These are phyloP conservation scores for Anguilla anguilla DNA, from an alignment of 2,797 vertebrate genomes.

Conservation along the genomic window DNA sequence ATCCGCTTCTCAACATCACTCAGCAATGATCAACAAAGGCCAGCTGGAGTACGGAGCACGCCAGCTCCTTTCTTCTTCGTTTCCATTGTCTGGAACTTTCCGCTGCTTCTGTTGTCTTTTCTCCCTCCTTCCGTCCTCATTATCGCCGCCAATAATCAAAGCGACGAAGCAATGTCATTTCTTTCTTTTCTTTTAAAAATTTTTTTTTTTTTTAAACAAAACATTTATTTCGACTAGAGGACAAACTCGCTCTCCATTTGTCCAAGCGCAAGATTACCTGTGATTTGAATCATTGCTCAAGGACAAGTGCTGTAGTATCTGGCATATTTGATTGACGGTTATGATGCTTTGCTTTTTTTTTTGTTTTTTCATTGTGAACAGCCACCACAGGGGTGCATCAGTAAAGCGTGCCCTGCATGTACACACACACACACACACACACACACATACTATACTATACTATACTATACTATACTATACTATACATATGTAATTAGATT, in stretches of 20 bases:
- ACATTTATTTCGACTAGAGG: background rate
- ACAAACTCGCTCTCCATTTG: background rate
- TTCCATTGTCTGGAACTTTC: background rate
- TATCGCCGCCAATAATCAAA: background rate
- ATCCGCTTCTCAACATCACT: background rate
- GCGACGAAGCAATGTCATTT: background rate
- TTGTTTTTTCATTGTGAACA: constrained; percentile 50
- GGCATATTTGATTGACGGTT: background rate
- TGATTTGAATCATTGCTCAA: background rate
- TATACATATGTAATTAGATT: constrained; percentile 4
- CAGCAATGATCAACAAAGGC: background rate
- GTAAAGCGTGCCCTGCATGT: constrained; percentile 24
- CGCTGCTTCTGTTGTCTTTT: background rate
- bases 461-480: constrained; percentile 29
- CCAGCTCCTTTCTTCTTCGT: background rate
- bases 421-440: no score
- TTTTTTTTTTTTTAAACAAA: background rate
- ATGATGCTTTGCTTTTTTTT: constrained; percentile 22
- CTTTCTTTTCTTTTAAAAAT: background rate
- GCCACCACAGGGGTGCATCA: constrained; percentile 57
- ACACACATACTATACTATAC: background rate
- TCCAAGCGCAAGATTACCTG: background rate
- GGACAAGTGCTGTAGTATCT: background rate
- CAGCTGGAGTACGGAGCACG: background rate
- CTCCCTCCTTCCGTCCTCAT: background rate